Evolutionary conservation across 2,888 invertebrate genomes (phyloP), one percentile per base, ranked within the genome.

Genomic region (Microctonus aethiopoides): DNA sequence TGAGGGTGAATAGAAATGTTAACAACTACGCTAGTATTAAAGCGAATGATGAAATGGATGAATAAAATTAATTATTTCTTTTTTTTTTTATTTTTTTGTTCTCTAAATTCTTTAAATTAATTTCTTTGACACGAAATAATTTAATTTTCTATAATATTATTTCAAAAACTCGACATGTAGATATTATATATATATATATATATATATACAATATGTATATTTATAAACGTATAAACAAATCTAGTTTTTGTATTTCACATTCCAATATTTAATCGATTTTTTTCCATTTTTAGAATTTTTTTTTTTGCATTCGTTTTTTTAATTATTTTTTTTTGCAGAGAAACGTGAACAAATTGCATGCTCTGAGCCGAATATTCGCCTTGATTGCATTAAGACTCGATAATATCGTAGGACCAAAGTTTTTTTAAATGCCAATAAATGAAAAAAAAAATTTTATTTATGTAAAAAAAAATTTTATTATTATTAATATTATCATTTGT

Each of bases 1-100:
- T 87, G 63, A 84, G 84, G 80, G 84, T 86, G 81, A 86, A 86
- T 82, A 84, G 86, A 81, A 85, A 86, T 70, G 83, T 86, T 80
- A 86, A 86, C 79, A 85, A 85, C 79, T 86, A 86, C 72, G 86
- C 86, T 80, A 86, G 84, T 70, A 86, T 86, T 79, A 85, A 86
- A 78, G 82, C 83, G 39, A 86, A 86, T 73, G 85, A 86, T 72
- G 86, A 86, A 70, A 79, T 76, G 56, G 86, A 86, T 67, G 85
- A 86, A 70, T 85, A 77, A 79, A 16, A 29, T 39, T 13, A 39
- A 39, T 34, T 32, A 16, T 34, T 54, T n/a, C n/a, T n/a, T n/a
- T n/a, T n/a, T n/a, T n/a, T n/a, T n/a, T n/a, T n/a, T n/a, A n/a
- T n/a, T n/a, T n/a, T n/a, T n/a, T n/a, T n/a, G n/a, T n/a, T n/a